phyloP scores from a whole-genome alignment of 2,888 invertebrate species.

The Chrysodeixis includens region DNA sequence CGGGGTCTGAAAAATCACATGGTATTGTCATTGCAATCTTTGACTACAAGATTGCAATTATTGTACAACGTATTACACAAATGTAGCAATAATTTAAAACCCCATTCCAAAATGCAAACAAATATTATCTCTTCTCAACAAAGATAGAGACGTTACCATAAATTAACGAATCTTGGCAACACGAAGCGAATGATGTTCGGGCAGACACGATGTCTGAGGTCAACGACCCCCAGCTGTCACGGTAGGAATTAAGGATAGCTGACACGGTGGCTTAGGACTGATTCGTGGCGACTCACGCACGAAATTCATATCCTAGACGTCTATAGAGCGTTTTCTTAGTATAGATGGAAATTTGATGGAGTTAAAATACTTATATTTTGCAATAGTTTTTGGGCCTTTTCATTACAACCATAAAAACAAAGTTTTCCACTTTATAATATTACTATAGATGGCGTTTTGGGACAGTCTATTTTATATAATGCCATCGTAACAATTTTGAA shows the following conservation, averaged over 20 bases:
- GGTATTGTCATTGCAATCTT: neutral
- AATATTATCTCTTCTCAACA: neutral
- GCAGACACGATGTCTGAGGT: constrained; percentile 42
- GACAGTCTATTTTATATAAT: too few relatives aligned
- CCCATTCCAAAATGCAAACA: neutral
- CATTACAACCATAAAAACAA: too few relatives aligned
- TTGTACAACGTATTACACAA: too few relatives aligned
- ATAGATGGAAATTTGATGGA: too few relatives aligned
- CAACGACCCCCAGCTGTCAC: constrained; percentile 50
- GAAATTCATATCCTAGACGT: neutral
- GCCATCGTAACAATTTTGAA: too few relatives aligned
- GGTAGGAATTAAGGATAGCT: constrained; percentile 18
- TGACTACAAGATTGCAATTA: too few relatives aligned
- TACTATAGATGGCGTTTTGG: too few relatives aligned
- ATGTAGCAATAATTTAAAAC: neutral
- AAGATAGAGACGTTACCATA: constrained; percentile 27
- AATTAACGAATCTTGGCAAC: constrained; percentile 33
- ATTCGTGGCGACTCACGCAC: neutral
- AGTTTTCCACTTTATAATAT: too few relatives aligned
- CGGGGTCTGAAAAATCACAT: too few relatives aligned
- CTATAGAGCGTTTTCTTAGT: too few relatives aligned
- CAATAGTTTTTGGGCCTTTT: too few relatives aligned
- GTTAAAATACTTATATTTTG: too few relatives aligned
- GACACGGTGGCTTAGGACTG: neutral
- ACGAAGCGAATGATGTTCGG: constrained; percentile 28